Evolutionary conservation across 2,888 invertebrate genomes (phyloP).

Genomic region (Ganaspis brasiliensis): DNA sequence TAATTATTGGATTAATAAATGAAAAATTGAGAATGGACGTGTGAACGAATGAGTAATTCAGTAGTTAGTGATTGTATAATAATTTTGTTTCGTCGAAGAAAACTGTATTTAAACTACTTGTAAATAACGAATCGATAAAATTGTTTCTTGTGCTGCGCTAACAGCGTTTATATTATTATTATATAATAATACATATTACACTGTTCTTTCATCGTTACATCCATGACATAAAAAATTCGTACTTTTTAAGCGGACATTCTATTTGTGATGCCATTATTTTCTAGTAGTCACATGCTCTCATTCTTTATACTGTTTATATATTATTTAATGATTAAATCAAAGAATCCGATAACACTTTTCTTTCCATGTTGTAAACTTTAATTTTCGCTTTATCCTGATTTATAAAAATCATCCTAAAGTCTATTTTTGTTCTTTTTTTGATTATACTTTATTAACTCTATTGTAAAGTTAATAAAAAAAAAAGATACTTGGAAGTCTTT

Average conservation of each 20-base stretch:
- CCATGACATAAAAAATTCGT: conserved; percentile 63
- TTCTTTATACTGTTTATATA: conserved; percentile 71
- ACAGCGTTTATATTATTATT: conserved; percentile 66
- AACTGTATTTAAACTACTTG: conserved; percentile 39
- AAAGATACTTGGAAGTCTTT: conserved; percentile 39
- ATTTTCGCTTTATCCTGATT: background rate
- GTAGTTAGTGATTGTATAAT: conserved; percentile 44
- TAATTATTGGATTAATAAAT: background rate
- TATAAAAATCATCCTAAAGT: background rate
- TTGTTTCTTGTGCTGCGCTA: conserved; percentile 68
- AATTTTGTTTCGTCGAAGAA: conserved; percentile 44
- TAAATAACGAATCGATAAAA: conserved; percentile 45
- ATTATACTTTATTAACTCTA: conserved; percentile 7
- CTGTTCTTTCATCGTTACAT: conserved; percentile 58
- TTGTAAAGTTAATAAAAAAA: conserved; percentile 16
- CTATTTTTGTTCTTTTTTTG: background rate
- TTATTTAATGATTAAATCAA: conserved; percentile 66
- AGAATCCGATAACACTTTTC: conserved; percentile 35
- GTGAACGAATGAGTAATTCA: conserved; percentile 10
- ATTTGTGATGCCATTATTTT: conserved; percentile 74
- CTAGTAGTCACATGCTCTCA: conserved; percentile 61
- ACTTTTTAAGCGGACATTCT: conserved; percentile 66
- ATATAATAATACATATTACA: conserved; percentile 65
- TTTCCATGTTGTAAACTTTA: background rate
- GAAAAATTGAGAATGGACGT: background rate